phyloP scores from a whole-genome alignment of 2,888 invertebrate species.

The Meteorus colon region DNA sequence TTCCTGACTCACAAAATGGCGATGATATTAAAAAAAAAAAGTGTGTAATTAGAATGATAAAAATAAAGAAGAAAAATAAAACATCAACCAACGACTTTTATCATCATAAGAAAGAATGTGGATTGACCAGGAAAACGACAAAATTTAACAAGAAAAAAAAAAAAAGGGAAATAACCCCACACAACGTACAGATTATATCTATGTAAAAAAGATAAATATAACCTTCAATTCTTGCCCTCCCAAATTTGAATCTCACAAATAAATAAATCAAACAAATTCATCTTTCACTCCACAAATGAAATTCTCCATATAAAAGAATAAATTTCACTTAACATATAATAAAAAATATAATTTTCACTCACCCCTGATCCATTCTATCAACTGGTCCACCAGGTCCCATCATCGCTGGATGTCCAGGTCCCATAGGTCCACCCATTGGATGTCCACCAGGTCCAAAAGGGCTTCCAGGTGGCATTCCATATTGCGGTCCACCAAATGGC shows the following conservation, averaged over 20 bases:
- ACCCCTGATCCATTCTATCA: slow-evolving; percentile 86
- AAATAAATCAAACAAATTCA: too few species aligned
- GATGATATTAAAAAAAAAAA: not conserved
- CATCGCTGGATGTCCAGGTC: slow-evolving; percentile 78
- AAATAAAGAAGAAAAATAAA: not conserved
- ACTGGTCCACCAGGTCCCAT: slow-evolving; percentile 85
- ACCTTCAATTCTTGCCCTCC: too few species aligned
- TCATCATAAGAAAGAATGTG: slow-evolving; percentile 53
- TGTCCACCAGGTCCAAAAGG: slow-evolving; percentile 81
- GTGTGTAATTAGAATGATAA: not conserved
- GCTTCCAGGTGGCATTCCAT: slow-evolving; percentile 82
- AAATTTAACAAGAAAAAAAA: too few species aligned
- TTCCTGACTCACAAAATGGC: too few species aligned
- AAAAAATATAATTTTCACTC: slow-evolving; percentile 69
- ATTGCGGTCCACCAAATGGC: slow-evolving; percentile 79
- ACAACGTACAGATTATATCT: too few species aligned
- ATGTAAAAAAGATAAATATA: too few species aligned
- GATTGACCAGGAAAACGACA: slow-evolving; percentile 54
- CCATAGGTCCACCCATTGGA: slow-evolving; percentile 79
- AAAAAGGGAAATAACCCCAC: too few species aligned
- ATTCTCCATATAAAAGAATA: slow-evolving; percentile 4
- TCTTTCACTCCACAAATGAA: too few species aligned
- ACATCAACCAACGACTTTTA: not conserved
- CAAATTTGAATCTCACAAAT: too few species aligned
- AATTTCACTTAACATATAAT: too few species aligned